A percentile compares a stretch with the other conserved stretches of the same genome.
Evolutionary conservation across 2,113 vertebrate genomes (phyloP).

Genomic region (Podocnemis expansa): DNA sequence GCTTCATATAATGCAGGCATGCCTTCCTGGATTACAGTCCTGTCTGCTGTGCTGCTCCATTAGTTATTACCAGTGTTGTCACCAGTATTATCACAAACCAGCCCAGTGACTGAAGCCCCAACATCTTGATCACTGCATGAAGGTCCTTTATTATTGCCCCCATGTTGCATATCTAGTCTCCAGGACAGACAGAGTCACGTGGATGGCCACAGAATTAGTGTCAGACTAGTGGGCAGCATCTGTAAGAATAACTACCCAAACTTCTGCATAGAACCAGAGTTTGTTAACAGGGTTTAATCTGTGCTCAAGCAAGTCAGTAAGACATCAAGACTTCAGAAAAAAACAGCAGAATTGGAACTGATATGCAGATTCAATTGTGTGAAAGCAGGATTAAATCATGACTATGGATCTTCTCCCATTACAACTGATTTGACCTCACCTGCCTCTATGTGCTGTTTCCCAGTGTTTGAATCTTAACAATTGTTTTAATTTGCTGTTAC

Average conservation of each 20-base stretch:
- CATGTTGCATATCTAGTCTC: fast-evolving
- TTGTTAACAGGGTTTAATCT: not conserved
- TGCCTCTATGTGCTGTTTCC: too few relatives aligned
- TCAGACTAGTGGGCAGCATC: fast-evolving
- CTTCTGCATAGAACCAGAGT: not conserved
- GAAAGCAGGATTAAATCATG: too few relatives aligned
- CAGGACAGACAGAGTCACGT: not conserved
- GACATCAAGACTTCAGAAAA: too few relatives aligned
- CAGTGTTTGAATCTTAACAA: too few relatives aligned
- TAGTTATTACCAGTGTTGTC: not conserved
- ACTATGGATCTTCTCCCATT: too few relatives aligned
- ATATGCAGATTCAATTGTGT: too few relatives aligned
- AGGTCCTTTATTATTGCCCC: not conserved
- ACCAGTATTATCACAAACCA: not conserved
- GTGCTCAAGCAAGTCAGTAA: too few relatives aligned
- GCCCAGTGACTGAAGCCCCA: not conserved
- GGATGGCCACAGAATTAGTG: not conserved
- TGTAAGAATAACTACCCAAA: not conserved
- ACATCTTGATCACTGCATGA: not conserved
- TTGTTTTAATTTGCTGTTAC: too few relatives aligned
- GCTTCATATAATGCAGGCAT: not conserved
- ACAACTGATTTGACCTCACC: too few relatives aligned
- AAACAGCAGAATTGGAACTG: too few relatives aligned
- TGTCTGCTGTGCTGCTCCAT: not conserved
- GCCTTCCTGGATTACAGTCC: not conserved